Evolutionary conservation across 92 coral and sea anemone genomes (phyloP), one percentile per base, ranked within the genome.

Genomic region (Epizoanthus stellaris): DNA sequence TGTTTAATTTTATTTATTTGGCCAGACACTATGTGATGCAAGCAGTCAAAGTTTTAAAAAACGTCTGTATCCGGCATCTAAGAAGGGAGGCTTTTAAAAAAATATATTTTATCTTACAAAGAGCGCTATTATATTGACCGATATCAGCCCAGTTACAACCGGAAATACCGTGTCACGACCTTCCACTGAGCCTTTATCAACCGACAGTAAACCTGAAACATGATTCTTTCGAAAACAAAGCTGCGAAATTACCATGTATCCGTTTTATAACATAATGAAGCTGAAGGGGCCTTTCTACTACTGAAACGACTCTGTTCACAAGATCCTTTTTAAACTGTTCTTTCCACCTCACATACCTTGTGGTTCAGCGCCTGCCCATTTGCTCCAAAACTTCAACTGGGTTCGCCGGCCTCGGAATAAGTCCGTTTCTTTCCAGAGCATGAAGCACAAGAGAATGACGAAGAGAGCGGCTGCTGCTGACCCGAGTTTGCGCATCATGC

Each of bases 351-450:
- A 43, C 67, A 34, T 68, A 19, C 73, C 42, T 38, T 68, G 73
- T 10, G 3, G 9, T 25, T 3, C 5, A 11, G 19, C 8, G 21
- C 34, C 42, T 1, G 9, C 3, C 73, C n/a, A 79, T 21, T 64
- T 62, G 53, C 42, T 79, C 83, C 83, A 79, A 79, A 77, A 62
- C 45, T 70, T 15, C 15, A 30, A 76, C 43, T 43, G 82, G n/a
- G 36, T 60, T 21, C 15, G 57, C 12, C 49, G 72, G 58, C 57
- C 72, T 23, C 71, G 72, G 43, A 79, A 63, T 9, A 79, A 23
- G 10, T 40, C 83, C 3, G 70, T 79, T 20, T 79, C 83, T 64
- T 79, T 79, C 83, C 83, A 79, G 60, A 79, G 20, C 83, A 79
- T 79, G 67, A 79, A 79, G 9, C 70, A 63, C 13, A 79, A 20